Conservation (phyloP, 2,888 invertebrate genomes). For the Drosophila siamana region DNA sequence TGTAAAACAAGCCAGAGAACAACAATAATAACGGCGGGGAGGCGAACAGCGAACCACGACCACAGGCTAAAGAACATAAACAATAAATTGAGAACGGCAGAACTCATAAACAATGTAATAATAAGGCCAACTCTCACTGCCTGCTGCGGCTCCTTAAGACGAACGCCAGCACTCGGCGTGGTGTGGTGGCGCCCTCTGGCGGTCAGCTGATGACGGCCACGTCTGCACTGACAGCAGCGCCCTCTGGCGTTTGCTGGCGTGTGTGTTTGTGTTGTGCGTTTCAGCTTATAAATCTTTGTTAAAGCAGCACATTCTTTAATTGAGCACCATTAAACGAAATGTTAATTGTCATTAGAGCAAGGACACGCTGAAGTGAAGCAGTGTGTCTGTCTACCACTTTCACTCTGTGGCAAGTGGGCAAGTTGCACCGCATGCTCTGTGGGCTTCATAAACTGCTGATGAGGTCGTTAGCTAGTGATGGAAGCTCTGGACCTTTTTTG, state of each 20-base stretch:
- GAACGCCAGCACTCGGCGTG: no score
- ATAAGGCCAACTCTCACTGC: constrained; percentile 65
- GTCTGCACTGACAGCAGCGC: constrained; percentile 31
- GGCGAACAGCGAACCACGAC: constrained; percentile 16
- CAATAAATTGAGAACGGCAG: constrained; percentile 68
- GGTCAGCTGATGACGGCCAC: constrained; percentile 13
- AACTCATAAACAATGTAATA: constrained; percentile 78
- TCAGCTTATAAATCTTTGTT: constrained; percentile 74
- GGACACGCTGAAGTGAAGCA: constrained; percentile 18
- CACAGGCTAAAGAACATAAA: constrained; percentile 45
- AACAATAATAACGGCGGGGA: constrained; percentile 19
- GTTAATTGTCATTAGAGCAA: constrained; percentile 73
- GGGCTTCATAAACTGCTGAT: constrained; percentile 7
- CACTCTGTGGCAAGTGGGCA: constrained; percentile 5
- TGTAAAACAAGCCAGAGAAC: constrained; percentile 70
- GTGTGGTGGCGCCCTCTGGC: constrained; percentile 54
- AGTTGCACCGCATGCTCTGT: constrained; percentile 22
- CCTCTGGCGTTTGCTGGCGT: constrained; percentile 32
- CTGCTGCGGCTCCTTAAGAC: constrained; percentile 50
- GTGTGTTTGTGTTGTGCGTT: constrained; percentile 24
- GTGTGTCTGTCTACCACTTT: background rate
- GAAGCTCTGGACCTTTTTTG: background rate
- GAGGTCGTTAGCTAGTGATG: background rate
- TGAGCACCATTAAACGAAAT: constrained; percentile 72
- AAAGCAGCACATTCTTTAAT: constrained; percentile 64